phyloP scores from a whole-genome alignment of 2,888 invertebrate species.

The Amitus sp. region DNA sequence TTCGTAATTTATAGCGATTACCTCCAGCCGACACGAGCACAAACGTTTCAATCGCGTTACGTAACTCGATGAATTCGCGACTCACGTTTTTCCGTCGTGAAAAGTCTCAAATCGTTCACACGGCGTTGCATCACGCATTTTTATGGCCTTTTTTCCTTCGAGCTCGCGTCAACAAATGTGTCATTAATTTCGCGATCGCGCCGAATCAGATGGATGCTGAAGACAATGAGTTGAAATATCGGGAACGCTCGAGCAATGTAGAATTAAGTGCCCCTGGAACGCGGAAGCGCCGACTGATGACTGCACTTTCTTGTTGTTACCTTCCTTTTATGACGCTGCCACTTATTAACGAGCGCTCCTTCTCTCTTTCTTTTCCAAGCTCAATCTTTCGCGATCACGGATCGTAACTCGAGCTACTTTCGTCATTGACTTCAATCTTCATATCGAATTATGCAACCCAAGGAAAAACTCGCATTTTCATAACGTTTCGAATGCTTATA shows the following conservation, averaged over 20 bases:
- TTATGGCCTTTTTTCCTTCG: neutral
- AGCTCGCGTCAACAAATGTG: neutral
- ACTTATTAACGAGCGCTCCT: slow-evolving; percentile 38
- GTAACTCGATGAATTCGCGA: neutral
- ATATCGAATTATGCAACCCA: too few relatives aligned
- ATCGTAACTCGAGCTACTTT: neutral
- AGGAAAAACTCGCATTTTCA: too few relatives aligned
- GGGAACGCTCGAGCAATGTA: slow-evolving; percentile 24
- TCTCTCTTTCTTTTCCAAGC: slow-evolving; percentile 18
- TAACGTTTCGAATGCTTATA: too few relatives aligned
- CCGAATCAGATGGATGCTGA: neutral
- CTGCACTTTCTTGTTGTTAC: slow-evolving; percentile 38
- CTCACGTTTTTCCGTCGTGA: slow-evolving; percentile 1
- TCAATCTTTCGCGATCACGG: slow-evolving; percentile 1
- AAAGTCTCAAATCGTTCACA: neutral
- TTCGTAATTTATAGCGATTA: neutral
- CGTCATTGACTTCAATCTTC: neutral
- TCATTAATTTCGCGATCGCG: slow-evolving; percentile 35
- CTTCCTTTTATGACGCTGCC: slow-evolving; percentile 33
- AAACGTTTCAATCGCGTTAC: neutral
- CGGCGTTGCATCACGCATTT: slow-evolving; percentile 3
- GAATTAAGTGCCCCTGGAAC: slow-evolving; percentile 43
- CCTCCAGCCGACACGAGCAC: neutral
- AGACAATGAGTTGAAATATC: slow-evolving; percentile 33
- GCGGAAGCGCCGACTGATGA: slow-evolving; percentile 41